phyloP scores from a whole-genome alignment of 1,140 invertebrate species.

The Lordiphosa clarofinis region DNA sequence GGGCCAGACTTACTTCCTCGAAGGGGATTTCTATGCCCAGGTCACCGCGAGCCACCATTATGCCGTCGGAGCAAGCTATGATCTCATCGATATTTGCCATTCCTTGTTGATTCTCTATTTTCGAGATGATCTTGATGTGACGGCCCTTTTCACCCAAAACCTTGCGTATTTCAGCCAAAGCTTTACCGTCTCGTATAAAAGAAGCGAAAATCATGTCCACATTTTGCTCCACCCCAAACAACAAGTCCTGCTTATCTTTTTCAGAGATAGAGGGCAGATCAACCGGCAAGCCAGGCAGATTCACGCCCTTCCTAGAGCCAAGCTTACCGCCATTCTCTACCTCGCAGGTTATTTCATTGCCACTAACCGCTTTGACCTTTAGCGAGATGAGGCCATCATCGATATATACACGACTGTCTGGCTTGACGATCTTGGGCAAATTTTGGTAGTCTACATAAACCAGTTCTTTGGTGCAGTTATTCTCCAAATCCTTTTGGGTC shows the following conservation, averaged over 20 bases:
- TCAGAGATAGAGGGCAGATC: constrained; percentile 98
- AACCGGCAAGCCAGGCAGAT: constrained; percentile 94
- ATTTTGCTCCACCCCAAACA: constrained; percentile 95
- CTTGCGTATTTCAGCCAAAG: constrained; percentile 91
- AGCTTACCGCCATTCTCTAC: constrained; percentile 97
- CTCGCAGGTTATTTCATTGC: constrained; percentile 84
- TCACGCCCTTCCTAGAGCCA: constrained; percentile 96
- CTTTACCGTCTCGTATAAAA: constrained; percentile 95
- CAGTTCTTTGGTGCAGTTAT: constrained; percentile 89
- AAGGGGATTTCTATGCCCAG: constrained; percentile 97
- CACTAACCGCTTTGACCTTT: constrained; percentile 85
- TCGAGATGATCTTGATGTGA: constrained; percentile 95
- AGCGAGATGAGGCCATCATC: constrained; percentile 98
- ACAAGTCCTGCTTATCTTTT: constrained; percentile 95
- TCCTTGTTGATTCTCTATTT: constrained; percentile 99
- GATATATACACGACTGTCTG: constrained; percentile 91
- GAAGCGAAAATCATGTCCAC: constrained; percentile 99
- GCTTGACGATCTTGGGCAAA: constrained; percentile 93
- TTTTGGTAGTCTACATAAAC: constrained; percentile 90
- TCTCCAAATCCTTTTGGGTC: constrained; percentile 89
- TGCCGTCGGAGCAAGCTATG: constrained; percentile 93
- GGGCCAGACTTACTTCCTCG: constrained; percentile 98
- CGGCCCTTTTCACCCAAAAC: constrained; percentile 95
- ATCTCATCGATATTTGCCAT: constrained; percentile 96
- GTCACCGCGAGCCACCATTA: constrained; percentile 98